These are phyloP conservation scores for Psilanteris sp. DNA, from an alignment of 1,140 invertebrate species.

Conservation along the genomic window DNA sequence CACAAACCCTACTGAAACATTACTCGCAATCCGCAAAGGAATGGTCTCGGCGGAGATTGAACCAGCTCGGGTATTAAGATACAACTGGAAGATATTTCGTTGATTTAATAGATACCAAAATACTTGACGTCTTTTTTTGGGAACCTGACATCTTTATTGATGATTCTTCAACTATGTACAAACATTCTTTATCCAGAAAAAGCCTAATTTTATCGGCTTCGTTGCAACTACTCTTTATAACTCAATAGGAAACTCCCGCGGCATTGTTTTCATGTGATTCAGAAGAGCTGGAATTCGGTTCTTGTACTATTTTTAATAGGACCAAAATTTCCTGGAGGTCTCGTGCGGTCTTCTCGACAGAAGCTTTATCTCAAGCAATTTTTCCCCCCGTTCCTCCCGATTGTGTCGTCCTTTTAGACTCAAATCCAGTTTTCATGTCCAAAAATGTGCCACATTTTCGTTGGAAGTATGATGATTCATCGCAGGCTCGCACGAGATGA, in stretches of 20 bases:
- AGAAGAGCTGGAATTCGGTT: conserved; percentile 55
- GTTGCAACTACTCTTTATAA: conserved; percentile 45
- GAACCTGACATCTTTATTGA: conserved; percentile 32
- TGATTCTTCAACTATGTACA: conserved; percentile 50
- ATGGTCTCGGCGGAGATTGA: not conserved
- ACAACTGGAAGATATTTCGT: conserved; percentile 25
- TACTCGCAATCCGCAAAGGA: conserved; percentile 8
- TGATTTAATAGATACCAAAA: conserved; percentile 47
- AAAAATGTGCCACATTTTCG: conserved; percentile 49
- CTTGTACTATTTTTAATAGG: conserved; percentile 58
- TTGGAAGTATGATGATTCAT: conserved; percentile 54
- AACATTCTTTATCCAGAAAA: conserved; percentile 45
- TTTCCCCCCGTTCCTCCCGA: conserved; percentile 7
- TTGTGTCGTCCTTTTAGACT: not conserved
- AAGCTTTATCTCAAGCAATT: conserved; percentile 51
- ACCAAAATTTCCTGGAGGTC: conserved; percentile 43
- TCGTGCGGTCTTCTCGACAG: conserved; percentile 36
- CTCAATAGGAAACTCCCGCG: conserved; percentile 41
- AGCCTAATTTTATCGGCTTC: conserved; percentile 40
- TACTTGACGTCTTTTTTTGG: conserved; percentile 35
- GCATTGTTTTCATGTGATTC: conserved; percentile 52
- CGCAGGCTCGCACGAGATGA: conserved; percentile 5
- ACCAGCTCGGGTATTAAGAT: conserved; percentile 4
- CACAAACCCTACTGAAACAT: conserved; percentile 12
- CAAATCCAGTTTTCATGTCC: conserved; percentile 52